Conservation (phyloP, 2,113 vertebrate species). For the Crotalus horridus region DNA sequence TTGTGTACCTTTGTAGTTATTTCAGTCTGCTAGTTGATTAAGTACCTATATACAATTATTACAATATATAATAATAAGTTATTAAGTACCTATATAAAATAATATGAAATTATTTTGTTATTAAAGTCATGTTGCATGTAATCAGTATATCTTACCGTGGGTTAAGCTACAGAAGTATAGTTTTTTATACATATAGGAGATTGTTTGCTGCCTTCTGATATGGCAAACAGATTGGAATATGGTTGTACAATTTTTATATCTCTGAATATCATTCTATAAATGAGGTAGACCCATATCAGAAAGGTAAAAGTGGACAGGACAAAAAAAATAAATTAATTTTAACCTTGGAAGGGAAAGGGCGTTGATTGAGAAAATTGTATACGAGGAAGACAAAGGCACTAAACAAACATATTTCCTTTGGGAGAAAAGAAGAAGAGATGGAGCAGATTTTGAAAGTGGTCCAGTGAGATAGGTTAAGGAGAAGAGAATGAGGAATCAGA, state of each 20-base stretch:
- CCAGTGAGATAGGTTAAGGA: background rate
- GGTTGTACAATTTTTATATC: background rate
- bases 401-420: background rate
- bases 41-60: background rate
- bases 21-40: too few species aligned
- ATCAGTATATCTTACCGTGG: background rate
- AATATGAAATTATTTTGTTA: background rate
- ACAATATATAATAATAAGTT: too few species aligned
- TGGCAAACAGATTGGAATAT: background rate
- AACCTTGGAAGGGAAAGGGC: background rate
- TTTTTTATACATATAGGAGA: background rate
- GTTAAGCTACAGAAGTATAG: background rate
- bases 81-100: background rate
- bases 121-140: background rate
- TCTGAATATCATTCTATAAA: background rate
- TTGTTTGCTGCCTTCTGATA: background rate
- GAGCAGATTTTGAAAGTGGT: background rate
- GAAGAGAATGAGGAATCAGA: background rate
- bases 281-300: background rate
- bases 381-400: background rate
- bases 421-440: background rate
- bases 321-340: background rate
- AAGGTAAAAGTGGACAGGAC: background rate
- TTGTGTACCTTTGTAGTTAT: background rate
- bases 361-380: background rate